Conservation (phyloP, 2,113 vertebrate genomes). For the Raja brachyura region DNA sequence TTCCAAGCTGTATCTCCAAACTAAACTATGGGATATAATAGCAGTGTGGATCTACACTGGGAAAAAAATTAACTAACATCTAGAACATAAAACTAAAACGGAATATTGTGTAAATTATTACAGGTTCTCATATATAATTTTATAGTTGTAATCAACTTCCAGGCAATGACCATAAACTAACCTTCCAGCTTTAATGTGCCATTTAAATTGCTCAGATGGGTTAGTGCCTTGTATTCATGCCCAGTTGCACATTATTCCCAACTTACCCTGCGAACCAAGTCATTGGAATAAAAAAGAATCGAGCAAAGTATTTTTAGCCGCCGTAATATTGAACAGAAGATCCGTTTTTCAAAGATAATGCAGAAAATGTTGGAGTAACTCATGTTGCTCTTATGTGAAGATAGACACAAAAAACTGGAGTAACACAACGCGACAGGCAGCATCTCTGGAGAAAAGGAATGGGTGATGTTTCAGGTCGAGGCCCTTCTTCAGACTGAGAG, state of each 20-base stretch:
- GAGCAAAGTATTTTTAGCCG: neutral
- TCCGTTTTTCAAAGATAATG: neutral
- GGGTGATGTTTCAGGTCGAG: no score
- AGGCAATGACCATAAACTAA: neutral
- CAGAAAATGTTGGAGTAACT: neutral
- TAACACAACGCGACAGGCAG: no score
- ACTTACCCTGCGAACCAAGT: neutral
- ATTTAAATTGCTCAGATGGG: neutral
- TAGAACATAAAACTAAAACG: neutral
- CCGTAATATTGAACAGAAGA: neutral
- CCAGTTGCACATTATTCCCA: neutral
- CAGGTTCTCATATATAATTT: neutral
- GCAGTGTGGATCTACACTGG: neutral
- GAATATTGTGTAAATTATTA: neutral
- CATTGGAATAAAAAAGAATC: neutral
- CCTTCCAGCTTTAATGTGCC: neutral
- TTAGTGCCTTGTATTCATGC: neutral
- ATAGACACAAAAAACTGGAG: no score
- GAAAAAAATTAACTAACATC: neutral
- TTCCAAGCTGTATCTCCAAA: no score
- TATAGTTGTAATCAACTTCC: neutral
- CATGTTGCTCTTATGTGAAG: no score
- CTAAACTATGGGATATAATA: no score
- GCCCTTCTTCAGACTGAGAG: no score
- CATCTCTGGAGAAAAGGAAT: no score